Conservation (phyloP, 2,888 invertebrate species). For the Schizotus pectinicornis region DNA sequence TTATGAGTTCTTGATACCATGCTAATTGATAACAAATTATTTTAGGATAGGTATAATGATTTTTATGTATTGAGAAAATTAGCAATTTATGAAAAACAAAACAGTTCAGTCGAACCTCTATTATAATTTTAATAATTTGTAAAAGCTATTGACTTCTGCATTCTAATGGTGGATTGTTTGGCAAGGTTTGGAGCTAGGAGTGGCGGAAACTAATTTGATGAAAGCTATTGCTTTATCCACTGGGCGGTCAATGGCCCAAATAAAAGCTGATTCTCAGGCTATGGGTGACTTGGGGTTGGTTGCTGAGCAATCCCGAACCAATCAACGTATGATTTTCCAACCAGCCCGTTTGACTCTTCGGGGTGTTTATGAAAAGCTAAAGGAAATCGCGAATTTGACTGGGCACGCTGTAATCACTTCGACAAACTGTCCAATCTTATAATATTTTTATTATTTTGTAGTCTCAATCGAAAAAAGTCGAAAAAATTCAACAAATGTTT, state of each 20-base stretch:
- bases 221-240: conserved; percentile 92
- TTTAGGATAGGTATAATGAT: no score
- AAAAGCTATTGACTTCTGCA: no score
- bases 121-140: no score
- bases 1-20: no score
- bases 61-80: no score
- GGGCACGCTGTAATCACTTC: conserved; percentile 70
- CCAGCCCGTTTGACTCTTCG: conserved; percentile 78
- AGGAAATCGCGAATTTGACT: conserved; percentile 84
- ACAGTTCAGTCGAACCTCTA: no score
- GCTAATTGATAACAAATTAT: no score
- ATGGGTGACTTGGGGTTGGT: conserved; percentile 91
- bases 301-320: conserved; percentile 82
- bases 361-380: conserved; percentile 81
- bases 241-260: conserved; percentile 82
- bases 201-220: conserved; percentile 93
- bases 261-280: conserved; percentile 73
- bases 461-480: conserved; percentile 85
- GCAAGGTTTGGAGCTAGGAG: conserved; percentile 80
- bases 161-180: no score
- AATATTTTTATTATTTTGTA: conserved; percentile 48
- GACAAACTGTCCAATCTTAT: conserved; percentile 10
- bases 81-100: no score
- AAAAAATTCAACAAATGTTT: conserved; percentile 89
- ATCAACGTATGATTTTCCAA: conserved; percentile 88